phyloP scores from a whole-genome alignment of 1,140 invertebrate genomes.

The Drosophila ficusphila region DNA sequence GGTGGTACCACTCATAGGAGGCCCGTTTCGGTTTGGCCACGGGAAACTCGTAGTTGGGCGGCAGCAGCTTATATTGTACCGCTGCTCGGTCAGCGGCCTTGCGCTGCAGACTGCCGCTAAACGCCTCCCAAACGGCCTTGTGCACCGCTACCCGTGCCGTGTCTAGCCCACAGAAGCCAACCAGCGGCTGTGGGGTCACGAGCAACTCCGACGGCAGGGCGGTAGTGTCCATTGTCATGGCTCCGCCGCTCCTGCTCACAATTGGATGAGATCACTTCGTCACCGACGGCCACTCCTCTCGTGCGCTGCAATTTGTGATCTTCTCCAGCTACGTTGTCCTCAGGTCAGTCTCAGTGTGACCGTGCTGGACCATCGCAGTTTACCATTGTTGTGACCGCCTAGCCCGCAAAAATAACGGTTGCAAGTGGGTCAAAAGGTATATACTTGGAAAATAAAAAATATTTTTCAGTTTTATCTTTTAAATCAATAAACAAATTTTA shows the following conservation, averaged over 20 bases:
- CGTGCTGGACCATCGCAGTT: neutral
- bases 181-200: conserved; percentile 91
- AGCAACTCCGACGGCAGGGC: conserved; percentile 91
- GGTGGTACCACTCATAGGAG: conserved; percentile 97
- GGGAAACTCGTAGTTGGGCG: conserved; percentile 93
- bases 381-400: neutral
- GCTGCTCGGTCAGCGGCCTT: conserved; percentile 86
- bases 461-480: no score
- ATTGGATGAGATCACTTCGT: conserved; percentile 17
- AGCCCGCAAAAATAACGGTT: neutral
- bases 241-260: conserved; percentile 19
- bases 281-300: conserved; percentile 23
- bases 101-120: conserved; percentile 88
- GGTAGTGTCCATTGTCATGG: conserved; percentile 85
- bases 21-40: conserved; percentile 95
- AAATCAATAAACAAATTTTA: no score
- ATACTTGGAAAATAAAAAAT: no score
- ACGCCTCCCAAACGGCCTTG: conserved; percentile 96
- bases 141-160: conserved; percentile 93
- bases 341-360: conserved; percentile 2
- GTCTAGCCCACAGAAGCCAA: conserved; percentile 94
- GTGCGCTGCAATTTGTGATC: conserved; percentile 11
- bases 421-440: neutral
- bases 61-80: conserved; percentile 93
- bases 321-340: conserved; percentile 31